phyloP scores from a whole-genome alignment of 2,113 vertebrate genomes.

The Theristicus caerulescens region DNA sequence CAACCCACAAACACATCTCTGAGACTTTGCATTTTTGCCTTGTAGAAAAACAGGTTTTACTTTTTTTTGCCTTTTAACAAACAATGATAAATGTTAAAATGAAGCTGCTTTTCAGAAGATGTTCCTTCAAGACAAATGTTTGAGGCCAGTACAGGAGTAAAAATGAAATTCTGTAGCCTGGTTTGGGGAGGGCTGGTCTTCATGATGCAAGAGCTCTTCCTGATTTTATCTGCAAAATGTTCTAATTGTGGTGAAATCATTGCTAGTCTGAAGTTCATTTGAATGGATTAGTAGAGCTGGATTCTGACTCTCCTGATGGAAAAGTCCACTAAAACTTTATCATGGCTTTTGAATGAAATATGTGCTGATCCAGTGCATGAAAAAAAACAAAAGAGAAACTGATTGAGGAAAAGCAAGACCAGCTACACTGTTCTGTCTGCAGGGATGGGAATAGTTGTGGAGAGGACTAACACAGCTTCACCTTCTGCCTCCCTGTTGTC shows the following conservation, averaged over 20 bases:
- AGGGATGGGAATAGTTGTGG: neutral
- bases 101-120: neutral
- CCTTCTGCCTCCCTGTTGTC: neutral
- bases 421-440: neutral
- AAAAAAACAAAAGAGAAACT: neutral
- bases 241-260: neutral
- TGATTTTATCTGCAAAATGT: neutral
- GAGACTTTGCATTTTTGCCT: neutral
- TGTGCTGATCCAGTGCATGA: neutral
- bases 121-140: neutral
- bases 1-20: neutral
- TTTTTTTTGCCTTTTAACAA: neutral
- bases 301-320: neutral
- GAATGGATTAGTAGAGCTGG: neutral
- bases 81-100: neutral
- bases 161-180: neutral
- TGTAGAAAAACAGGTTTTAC: neutral
- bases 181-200: neutral
- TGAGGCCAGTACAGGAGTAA: neutral
- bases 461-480: neutral
- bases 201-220: neutral
- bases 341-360: neutral
- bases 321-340: neutral
- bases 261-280: neutral
- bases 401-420: neutral